These are phyloP conservation scores for Temnothorax curvispinosus DNA, from an alignment of 1,140 invertebrate species.

Conservation along the genomic window DNA sequence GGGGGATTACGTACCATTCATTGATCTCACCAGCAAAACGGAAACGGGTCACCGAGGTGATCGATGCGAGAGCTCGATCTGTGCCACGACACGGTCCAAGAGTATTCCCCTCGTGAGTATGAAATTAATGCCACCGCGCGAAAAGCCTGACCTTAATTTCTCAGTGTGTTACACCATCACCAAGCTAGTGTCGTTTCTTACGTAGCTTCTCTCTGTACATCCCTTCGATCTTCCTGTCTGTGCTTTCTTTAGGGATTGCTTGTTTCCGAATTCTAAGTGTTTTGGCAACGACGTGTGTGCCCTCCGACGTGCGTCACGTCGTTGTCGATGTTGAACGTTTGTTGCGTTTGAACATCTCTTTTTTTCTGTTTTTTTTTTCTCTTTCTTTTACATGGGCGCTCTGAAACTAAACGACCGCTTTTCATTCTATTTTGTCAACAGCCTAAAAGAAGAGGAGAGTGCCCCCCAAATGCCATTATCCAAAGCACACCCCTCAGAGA, in stretches of 20 bases:
- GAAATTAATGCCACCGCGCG: conserved; percentile 60
- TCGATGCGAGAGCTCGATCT: conserved; percentile 57
- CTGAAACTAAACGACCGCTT: conserved; percentile 79
- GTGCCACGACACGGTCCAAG: conserved; percentile 68
- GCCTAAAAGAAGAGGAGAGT: conserved; percentile 86
- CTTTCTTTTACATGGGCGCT: conserved; percentile 49
- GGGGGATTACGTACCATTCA: conserved; percentile 12
- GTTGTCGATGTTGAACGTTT: conserved; percentile 44
- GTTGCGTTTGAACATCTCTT: conserved; percentile 52
- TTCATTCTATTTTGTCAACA: conserved; percentile 86
- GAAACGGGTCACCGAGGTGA: conserved; percentile 53
- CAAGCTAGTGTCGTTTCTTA: conserved; percentile 69
- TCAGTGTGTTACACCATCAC: conserved; percentile 60
- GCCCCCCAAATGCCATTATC: conserved; percentile 82
- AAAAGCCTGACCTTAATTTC: conserved; percentile 64
- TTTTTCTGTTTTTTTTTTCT: neutral
- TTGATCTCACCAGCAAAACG: conserved; percentile 51
- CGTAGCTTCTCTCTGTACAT: conserved; percentile 66
- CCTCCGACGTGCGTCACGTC: neutral
- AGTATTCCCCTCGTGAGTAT: conserved; percentile 71
- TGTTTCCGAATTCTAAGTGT: conserved; percentile 48
- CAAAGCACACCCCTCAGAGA: conserved; percentile 81
- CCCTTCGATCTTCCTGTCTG: conserved; percentile 14
- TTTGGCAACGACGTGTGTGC: conserved; percentile 1
- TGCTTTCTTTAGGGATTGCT: conserved; percentile 40